Base-by-base conservation (phyloP, 1,140 invertebrate species). In the Drosophila parvula region DNA sequence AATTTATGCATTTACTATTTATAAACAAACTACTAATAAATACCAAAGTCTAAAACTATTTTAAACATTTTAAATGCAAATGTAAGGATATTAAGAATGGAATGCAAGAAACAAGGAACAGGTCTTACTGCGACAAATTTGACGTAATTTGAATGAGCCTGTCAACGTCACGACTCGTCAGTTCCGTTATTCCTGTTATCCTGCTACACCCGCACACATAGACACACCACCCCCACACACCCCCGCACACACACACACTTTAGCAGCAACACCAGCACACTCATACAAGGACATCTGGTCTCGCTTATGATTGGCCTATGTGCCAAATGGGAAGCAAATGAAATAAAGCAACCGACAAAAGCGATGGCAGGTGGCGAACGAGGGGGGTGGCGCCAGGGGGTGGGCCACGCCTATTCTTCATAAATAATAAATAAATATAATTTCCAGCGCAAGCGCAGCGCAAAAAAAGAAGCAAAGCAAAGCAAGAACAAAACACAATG, bases 281-380 rank as follows among this genome's bases (percentile, higher is more conserved):
- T 57, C 41, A 74, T 44, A 63, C 58, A 81, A 28, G 27, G 43
- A 81, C 60, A 77, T 71, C 79, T 74, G 80, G 57, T 71, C 89
- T 89, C 89, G 89, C 64, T 89, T 90, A 91, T 90, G 89, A 90
- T 90, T 90, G 89, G 89, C 89, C 88, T 90, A 63, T 77, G 65
- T 81, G 77, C 84, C 82, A 88, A 79, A 80, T 38, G 51, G 75
- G 59, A 89, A 89, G 65, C 74, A 88, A 88, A 88, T 89, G 84
- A 89, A 89, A 86, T 86, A 82, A 86, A 69, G 69, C 62, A 64
- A 60, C 58, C 69, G 36, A 77, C 74, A 78, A 79, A 77, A 83
- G 65, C 75, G 58, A 38, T 18, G 5, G 77, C 50, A 63, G 59
- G 60, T 48, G 62, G 56, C 53, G 56, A 30, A 36, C 12, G 38